phyloP scores from a whole-genome alignment of 2,113 vertebrate species.

The Empidonax traillii region DNA sequence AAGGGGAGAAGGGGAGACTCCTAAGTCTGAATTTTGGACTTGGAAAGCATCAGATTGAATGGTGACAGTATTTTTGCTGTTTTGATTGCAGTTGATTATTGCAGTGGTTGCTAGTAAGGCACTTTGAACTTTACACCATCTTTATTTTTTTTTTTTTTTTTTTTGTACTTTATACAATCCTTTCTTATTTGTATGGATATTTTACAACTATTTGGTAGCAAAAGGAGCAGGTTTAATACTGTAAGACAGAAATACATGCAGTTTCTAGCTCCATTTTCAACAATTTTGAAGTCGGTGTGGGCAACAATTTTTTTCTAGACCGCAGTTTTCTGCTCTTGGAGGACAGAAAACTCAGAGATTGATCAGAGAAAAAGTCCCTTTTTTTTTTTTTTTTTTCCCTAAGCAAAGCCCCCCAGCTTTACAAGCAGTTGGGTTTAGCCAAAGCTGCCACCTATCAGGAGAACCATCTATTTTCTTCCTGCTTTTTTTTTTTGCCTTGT shows the following conservation, averaged over 20 bases:
- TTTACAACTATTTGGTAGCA: not conserved
- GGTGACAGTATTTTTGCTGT: not conserved
- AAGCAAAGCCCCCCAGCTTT: not conserved
- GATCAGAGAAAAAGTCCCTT: not conserved
- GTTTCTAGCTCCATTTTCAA: not conserved
- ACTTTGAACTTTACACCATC: not conserved
- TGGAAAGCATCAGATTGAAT: not conserved
- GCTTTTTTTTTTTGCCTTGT: constrained; percentile 36
- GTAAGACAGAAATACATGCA: accelerated
- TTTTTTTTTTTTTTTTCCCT: too few species aligned
- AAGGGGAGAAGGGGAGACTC: not conserved
- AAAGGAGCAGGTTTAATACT: not conserved
- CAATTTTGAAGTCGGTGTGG: not conserved
- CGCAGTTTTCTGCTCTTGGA: not conserved
- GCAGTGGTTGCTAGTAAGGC: not conserved
- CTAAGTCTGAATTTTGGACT: not conserved
- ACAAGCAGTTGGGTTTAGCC: constrained; percentile 48
- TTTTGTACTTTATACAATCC: too few species aligned
- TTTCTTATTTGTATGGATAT: not conserved
- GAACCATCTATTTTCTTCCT: constrained; percentile 41
- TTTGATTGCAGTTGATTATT: not conserved
- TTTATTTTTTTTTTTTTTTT: too few species aligned
- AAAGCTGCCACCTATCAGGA: constrained; percentile 13
- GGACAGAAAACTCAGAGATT: not conserved
- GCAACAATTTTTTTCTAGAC: not conserved